These are phyloP conservation scores for Eumerus sabulonum DNA, from an alignment of 2,888 invertebrate genomes.

Conservation along the genomic window DNA sequence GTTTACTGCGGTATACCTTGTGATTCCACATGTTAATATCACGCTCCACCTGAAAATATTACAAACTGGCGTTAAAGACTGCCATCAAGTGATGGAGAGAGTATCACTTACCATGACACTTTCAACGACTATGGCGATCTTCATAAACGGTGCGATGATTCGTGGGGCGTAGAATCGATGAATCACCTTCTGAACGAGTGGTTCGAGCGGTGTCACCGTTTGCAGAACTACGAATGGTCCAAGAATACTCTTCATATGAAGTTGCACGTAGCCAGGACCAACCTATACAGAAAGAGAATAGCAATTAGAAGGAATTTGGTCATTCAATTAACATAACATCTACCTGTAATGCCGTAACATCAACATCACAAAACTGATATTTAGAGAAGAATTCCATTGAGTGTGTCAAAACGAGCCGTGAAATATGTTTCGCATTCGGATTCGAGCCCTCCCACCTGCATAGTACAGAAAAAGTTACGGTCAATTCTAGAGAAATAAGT, in stretches of 20 bases:
- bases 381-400: conserved; percentile 82
- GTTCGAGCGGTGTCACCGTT: conserved; percentile 88
- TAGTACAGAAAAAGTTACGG: too few relatives aligned
- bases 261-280: conserved; percentile 89
- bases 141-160: conserved; percentile 83
- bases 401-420: conserved; percentile 83
- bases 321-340: too few relatives aligned
- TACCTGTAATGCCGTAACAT: conserved; percentile 85
- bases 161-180: conserved; percentile 87
- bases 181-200: conserved; percentile 86
- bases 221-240: conserved; percentile 85
- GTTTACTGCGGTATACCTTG: conserved; percentile 86
- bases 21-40: conserved; percentile 93
- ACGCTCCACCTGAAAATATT: conserved; percentile 85
- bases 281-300: conserved; percentile 77
- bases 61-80: too few relatives aligned
- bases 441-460: conserved; percentile 79
- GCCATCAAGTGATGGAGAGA: too few relatives aligned
- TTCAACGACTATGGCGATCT: conserved; percentile 85
- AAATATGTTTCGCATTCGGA: conserved; percentile 81
- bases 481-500: too few relatives aligned
- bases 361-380: conserved; percentile 80
- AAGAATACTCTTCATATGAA: conserved; percentile 82
- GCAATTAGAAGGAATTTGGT: background rate
- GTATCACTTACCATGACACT: conserved; percentile 82